phyloP scores from a whole-genome alignment of 2,888 invertebrate species.

The Hirtodrosophila trivittata region DNA sequence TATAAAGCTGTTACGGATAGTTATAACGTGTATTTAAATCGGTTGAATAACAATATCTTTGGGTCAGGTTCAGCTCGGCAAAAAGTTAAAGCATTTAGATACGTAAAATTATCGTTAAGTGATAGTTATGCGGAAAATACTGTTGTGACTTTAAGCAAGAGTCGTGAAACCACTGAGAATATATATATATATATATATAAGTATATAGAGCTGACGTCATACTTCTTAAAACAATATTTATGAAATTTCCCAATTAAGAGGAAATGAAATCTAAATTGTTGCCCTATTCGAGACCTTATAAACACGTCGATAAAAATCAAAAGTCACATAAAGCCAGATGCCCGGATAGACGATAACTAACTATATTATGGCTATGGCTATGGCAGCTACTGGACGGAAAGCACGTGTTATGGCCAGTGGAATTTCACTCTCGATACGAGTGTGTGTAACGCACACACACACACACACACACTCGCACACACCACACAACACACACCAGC shows the following conservation, averaged over 20 bases:
- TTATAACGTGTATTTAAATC: slow-evolving; percentile 17
- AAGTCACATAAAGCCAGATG: slow-evolving; percentile 18
- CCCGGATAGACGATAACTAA: neutral
- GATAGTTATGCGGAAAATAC: too few relatives aligned
- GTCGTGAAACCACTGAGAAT: too few relatives aligned
- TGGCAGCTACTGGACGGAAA: slow-evolving; percentile 1
- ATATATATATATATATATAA: too few relatives aligned
- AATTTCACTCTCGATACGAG: slow-evolving; percentile 63
- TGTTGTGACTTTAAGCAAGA: too few relatives aligned
- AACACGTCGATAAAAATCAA: slow-evolving; percentile 51
- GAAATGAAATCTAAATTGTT: slow-evolving; percentile 55
- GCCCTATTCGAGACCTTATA: slow-evolving; percentile 36
- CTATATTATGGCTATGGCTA: neutral
- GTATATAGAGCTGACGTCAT: slow-evolving; percentile 41
- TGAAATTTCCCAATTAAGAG: slow-evolving; percentile 40
- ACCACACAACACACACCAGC: slow-evolving; percentile 18
- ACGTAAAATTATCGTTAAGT: neutral
- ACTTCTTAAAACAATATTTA: slow-evolving; percentile 3
- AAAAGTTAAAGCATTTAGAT: too few relatives aligned
- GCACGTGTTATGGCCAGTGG: slow-evolving; percentile 53
- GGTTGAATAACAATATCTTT: slow-evolving; percentile 18
- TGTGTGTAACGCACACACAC: slow-evolving; percentile 4
- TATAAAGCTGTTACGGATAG: slow-evolving; percentile 2
- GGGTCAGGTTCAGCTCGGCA: slow-evolving; percentile 19
- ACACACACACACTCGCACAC: slow-evolving; percentile 2